Conservation (phyloP, 2,888 invertebrate genomes). For the Morpho deidamia region DNA sequence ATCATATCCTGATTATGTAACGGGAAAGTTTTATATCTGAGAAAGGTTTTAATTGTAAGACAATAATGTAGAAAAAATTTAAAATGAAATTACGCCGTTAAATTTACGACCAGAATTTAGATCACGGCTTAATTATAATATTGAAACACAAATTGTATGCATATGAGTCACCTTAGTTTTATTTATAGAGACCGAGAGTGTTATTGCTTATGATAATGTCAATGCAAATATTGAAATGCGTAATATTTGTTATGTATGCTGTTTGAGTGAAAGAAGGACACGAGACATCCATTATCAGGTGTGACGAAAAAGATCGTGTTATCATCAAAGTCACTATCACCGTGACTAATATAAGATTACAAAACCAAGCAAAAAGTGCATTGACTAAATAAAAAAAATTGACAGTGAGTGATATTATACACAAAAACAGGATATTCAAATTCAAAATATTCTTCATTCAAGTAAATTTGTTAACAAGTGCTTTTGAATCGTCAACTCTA, state of each 20-base stretch:
- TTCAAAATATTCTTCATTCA: too few species aligned
- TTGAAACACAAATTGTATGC: background rate
- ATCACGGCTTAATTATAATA: background rate
- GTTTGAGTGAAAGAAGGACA: background rate
- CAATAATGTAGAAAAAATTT: too few species aligned
- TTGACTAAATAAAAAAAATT: too few species aligned
- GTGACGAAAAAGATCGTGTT: background rate
- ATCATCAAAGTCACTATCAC: background rate
- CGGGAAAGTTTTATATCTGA: too few species aligned
- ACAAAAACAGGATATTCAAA: too few species aligned
- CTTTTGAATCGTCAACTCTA: too few species aligned
- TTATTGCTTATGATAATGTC: constrained; percentile 5
- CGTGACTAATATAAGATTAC: background rate
- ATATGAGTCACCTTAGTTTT: constrained; percentile 1
- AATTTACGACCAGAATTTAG: background rate
- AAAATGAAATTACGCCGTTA: too few species aligned
- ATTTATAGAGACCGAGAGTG: constrained; percentile 9
- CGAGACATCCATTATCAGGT: background rate
- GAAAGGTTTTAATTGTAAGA: too few species aligned
- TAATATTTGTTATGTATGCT: background rate
- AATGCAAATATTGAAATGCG: constrained; percentile 10
- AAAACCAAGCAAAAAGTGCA: background rate
- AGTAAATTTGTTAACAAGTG: too few species aligned
- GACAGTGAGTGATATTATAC: too few species aligned
- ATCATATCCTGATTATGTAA: too few species aligned